Evolutionary conservation across 1,140 invertebrate species (phyloP).

Genomic region (Nomia melanderi): DNA sequence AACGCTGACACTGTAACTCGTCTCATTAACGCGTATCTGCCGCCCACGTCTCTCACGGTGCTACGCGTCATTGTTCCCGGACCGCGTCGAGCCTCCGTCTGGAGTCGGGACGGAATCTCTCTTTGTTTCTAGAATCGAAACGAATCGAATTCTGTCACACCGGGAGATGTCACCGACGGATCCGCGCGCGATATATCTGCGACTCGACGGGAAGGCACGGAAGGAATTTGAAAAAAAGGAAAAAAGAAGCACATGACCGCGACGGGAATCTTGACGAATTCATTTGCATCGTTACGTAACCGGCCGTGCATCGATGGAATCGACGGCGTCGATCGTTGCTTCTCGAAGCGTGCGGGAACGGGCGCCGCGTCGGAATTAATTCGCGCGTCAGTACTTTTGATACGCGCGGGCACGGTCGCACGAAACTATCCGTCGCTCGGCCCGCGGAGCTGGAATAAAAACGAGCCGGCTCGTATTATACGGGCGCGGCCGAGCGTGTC

Average conservation of each 20-base stretch:
- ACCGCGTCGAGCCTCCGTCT: neutral
- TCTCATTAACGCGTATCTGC: constrained; percentile 13
- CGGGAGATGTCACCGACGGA: constrained; percentile 11
- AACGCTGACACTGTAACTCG: constrained; percentile 1
- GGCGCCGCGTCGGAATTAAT: constrained; percentile 3
- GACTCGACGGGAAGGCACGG: neutral
- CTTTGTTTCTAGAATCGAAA: neutral
- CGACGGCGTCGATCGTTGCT: neutral
- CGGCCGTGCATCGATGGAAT: constrained; percentile 7
- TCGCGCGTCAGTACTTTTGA: constrained; percentile 17
- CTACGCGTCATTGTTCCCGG: neutral
- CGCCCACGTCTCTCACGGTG: constrained; percentile 1
- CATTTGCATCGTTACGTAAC: constrained; percentile 36
- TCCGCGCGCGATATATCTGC: neutral
- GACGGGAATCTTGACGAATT: constrained; percentile 31
- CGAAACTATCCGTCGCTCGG: neutral
- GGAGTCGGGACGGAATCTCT: no score
- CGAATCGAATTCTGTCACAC: neutral
- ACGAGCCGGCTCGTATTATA: constrained; percentile 10
- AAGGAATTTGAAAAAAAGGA: neutral
- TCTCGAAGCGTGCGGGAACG: neutral
- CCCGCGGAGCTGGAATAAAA: constrained; percentile 24
- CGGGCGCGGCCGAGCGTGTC: constrained; percentile 18
- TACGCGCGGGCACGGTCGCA: neutral
- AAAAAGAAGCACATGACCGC: neutral